Evolutionary conservation across 2,113 vertebrate genomes (phyloP), one percentile per base, ranked within the genome.

Genomic region (Ancistrus triradiatus): DNA sequence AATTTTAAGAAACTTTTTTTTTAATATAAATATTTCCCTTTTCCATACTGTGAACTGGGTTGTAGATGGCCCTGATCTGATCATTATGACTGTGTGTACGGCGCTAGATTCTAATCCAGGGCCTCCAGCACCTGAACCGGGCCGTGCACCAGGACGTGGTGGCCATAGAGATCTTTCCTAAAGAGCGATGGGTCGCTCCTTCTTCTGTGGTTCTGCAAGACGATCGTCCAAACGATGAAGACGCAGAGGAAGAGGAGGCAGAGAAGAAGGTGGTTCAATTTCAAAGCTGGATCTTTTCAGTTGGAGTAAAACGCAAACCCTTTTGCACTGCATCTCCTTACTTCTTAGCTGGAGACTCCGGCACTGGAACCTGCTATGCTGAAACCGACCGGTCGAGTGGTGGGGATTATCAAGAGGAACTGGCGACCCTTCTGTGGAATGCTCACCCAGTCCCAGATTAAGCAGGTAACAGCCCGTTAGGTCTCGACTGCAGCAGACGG

Each of bases 391-490:
- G 96, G 94, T 14, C 91, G 77, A 81, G 83, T 99, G 0, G 90
- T 99, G 61, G 96, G 95, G 40, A 91, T 99, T 74, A 99, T 98
- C 75, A 98, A 96, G 81, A 87, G 96, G 58, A 97, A 90, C 78
- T 98, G 95, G 95, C 89, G 95, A 65, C 92, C 95, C 0, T 95
- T 90, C 69, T 99, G 96, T 75, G 96, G 96, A 63, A 98, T 98
- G 95, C 86, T 99, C 62, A 90, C 85, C 62, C 84, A 86, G 62
- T 95, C 95, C 13, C 88, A 88, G 35, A 95, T 99, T 75, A 98
- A 99, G 82, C 94, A 98, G 89, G 96, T 97, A 61, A 53, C 18
- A 5, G n/a, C n/a, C n/a, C n/a, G n/a, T n/a, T n/a, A n/a, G n/a
- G n/a, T n/a, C n/a, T n/a, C n/a, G n/a, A n/a, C n/a, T n/a, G n/a